Evolutionary conservation across 2,888 invertebrate genomes (phyloP).

Genomic region (Papilio protenor): DNA sequence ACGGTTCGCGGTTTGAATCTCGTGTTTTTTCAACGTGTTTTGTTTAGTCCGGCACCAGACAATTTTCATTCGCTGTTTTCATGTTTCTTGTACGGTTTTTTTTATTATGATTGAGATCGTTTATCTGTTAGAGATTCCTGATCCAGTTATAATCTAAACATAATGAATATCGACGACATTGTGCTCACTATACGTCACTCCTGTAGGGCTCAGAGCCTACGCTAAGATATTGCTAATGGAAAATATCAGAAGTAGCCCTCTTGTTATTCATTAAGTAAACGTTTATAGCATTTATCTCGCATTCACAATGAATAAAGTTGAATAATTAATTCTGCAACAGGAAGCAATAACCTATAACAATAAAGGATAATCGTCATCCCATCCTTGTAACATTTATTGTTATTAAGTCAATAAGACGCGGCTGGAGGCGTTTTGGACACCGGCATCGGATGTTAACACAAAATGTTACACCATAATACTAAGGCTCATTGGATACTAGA

Average conservation of each 20-base stretch:
- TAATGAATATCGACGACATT: no score
- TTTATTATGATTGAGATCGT: not conserved
- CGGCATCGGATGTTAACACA: constrained; percentile 52
- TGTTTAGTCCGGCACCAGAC: constrained; percentile 31
- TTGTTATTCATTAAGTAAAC: not conserved
- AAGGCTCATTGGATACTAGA: constrained; percentile 20
- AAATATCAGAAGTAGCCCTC: not conserved
- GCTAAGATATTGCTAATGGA: not conserved
- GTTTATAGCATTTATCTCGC: not conserved
- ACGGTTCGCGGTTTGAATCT: constrained; percentile 42
- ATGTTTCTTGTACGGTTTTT: not conserved
- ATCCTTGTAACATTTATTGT: constrained; percentile 58
- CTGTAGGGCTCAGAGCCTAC: no score
- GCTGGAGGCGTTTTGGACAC: constrained; percentile 54
- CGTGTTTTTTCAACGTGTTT: constrained; percentile 38
- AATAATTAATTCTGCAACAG: constrained; percentile 23
- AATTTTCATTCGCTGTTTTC: constrained; percentile 22
- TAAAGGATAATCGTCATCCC: constrained; percentile 54
- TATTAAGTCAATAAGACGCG: constrained; percentile 59
- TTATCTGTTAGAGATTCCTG: no score
- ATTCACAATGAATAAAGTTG: constrained; percentile 20
- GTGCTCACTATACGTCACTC: no score
- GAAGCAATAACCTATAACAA: constrained; percentile 50
- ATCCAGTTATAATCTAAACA: no score
- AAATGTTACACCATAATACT: constrained; percentile 46